These are phyloP conservation scores for Vespertilio murinus DNA, from an alignment of 2,797 vertebrate species.

Conservation along the genomic window DNA sequence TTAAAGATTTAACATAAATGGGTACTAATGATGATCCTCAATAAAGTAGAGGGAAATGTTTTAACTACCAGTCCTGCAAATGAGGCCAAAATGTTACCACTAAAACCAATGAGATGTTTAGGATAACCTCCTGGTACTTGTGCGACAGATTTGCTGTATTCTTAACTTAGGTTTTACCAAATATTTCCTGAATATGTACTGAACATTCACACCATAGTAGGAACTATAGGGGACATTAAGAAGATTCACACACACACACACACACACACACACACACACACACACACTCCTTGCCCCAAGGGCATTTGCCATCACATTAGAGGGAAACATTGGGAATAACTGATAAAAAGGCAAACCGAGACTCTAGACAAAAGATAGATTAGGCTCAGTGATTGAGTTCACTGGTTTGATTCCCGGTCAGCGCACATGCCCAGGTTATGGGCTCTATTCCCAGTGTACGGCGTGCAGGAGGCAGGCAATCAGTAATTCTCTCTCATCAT, in stretches of 20 bases:
- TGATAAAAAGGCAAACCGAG: slow-evolving; percentile 10
- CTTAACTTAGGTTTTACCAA: background rate
- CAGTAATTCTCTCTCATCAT: no score
- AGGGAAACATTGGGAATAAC: background rate
- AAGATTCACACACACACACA: background rate
- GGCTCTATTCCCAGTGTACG: no score
- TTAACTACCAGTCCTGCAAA: background rate
- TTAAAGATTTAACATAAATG: slow-evolving; percentile 28
- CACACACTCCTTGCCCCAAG: background rate
- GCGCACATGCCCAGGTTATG: no score
- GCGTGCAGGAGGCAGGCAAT: no score
- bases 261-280: no score
- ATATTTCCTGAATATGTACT: background rate
- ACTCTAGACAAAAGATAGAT: background rate
- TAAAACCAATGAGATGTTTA: background rate
- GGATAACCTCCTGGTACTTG: background rate
- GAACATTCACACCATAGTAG: background rate
- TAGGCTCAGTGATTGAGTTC: background rate
- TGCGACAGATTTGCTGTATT: background rate
- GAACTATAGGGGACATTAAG: background rate
- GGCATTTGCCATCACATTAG: background rate
- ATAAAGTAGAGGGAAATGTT: background rate
- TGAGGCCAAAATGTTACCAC: background rate
- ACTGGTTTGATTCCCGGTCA: no score
- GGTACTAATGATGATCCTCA: background rate